These are phyloP conservation scores for Acromyrmex echinatior DNA, from an alignment of 1,140 invertebrate species.

Conservation along the genomic window DNA sequence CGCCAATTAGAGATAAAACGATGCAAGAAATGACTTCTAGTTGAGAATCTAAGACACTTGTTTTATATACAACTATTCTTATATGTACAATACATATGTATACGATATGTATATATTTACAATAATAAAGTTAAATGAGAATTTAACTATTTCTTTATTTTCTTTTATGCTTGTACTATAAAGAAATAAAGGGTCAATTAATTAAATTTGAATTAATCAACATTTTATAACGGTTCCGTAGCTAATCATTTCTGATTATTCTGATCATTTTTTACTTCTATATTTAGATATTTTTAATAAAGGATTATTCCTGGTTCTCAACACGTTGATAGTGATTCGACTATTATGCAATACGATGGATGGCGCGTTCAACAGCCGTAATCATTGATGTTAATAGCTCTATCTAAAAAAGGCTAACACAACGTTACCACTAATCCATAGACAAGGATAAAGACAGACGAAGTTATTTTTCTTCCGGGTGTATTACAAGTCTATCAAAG, in stretches of 20 bases:
- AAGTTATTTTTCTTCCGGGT: constrained; percentile 68
- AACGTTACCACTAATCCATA: constrained; percentile 33
- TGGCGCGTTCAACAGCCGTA: neutral
- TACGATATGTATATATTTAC: no score
- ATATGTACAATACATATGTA: neutral
- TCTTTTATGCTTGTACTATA: neutral
- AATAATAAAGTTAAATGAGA: neutral
- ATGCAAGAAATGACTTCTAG: neutral
- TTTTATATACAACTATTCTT: neutral
- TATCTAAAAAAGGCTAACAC: constrained; percentile 28
- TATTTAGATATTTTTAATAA: neutral
- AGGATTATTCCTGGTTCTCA: neutral
- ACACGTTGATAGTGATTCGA: neutral
- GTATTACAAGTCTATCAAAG: constrained; percentile 77
- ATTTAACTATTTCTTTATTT: neutral
- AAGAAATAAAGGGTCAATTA: neutral
- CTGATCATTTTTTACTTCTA: neutral
- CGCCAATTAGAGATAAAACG: neutral
- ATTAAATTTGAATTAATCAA: neutral
- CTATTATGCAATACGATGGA: neutral
- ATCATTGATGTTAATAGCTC: constrained; percentile 42
- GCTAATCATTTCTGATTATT: neutral
- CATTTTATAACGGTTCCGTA: neutral
- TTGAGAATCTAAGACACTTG: neutral
- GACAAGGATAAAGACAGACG: constrained; percentile 10